phyloP scores from a whole-genome alignment of 2,888 invertebrate species.

The Scaptomyza reducta region DNA sequence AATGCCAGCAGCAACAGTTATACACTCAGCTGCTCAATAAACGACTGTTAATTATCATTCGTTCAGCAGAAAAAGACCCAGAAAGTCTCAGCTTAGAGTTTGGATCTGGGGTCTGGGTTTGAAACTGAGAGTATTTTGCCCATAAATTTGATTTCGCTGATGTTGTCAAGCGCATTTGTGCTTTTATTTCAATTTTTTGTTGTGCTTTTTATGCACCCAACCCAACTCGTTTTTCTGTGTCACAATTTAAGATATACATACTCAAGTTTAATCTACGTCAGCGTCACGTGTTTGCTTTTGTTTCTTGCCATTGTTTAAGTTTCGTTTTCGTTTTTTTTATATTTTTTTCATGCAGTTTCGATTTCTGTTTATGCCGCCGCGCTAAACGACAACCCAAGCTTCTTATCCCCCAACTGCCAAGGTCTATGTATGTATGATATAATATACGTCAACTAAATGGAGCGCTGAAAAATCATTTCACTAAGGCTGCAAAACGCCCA shows the following conservation, averaged over 20 bases:
- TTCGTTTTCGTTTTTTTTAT: constrained; percentile 39
- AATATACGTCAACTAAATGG: constrained; percentile 11
- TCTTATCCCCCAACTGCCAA: constrained; percentile 28
- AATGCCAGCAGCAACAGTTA: constrained; percentile 14
- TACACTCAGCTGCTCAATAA: constrained; percentile 9
- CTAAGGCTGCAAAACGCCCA: neutral
- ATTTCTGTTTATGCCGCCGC: constrained; percentile 61
- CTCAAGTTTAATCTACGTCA: constrained; percentile 29
- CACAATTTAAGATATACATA: constrained; percentile 38
- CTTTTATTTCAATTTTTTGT: constrained; percentile 35
- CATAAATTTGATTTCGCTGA: constrained; percentile 13
- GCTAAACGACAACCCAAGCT: constrained; percentile 4
- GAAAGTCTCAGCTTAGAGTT: constrained; percentile 39
- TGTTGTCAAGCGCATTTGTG: constrained; percentile 64
- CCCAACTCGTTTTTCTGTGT: constrained; percentile 69
- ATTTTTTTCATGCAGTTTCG: constrained; percentile 58
- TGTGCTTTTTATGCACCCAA: constrained; percentile 7
- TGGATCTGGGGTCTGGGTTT: constrained; percentile 18
- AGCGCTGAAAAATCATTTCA: neutral
- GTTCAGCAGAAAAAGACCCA: constrained; percentile 52
- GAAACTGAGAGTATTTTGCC: constrained; percentile 6
- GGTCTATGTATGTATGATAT: constrained; percentile 28
- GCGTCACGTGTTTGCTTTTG: constrained; percentile 64
- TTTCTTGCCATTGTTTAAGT: constrained; percentile 46
- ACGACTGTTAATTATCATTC: constrained; percentile 31